Evolutionary conservation across 2,888 invertebrate genomes (phyloP), one percentile per base, ranked within the genome.

Genomic region (Ornithoptera alexandrae): DNA sequence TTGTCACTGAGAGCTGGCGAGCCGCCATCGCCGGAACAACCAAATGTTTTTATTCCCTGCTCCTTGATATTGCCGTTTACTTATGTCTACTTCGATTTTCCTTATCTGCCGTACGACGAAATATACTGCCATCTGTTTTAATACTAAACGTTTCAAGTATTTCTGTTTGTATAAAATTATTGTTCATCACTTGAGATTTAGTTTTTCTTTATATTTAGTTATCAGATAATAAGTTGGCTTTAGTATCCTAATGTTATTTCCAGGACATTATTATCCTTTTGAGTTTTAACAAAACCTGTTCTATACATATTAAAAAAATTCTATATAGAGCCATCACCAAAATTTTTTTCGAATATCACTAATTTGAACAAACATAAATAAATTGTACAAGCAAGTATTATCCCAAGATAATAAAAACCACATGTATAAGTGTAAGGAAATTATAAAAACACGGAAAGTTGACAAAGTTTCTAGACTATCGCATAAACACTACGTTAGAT

Each of bases 1-100:
- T 87, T 89, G 87, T 86, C 87, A 83, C 80, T 80, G 79, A 81
- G 81, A 80, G 76, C 84, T 88, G 89, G 88, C 89, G 85, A 81
- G 77, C 81, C 81, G 87, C 90, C 88, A 86, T 84, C 79, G 79
- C 78, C 77, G 76, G 77, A 78, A 75, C 80, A 81, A 81, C 84
- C 83, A 83, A 86, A 87, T 83, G 80, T 84, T 85, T 71, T 73
- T 69, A 66, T 62, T 72, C 63, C 83, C 80, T 78, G 81, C 62
- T 65, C 57, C 76, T 81, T 82, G 84, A 88, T 89, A 89, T 89
- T 89, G 83, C 82, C 79, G 84, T 87, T 87, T 85, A 81, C 83
- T 84, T 82, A 81, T 76, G 81, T 81, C 80, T 78, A 76, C 74
- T 75, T 75, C 77, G 75, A 75, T 78, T 78, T 77, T 75, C 75